A percentile compares a stretch with the other conserved stretches of the same genome.
Evolutionary conservation across 2,888 invertebrate genomes (phyloP).

Genomic region (Hyles lineata): DNA sequence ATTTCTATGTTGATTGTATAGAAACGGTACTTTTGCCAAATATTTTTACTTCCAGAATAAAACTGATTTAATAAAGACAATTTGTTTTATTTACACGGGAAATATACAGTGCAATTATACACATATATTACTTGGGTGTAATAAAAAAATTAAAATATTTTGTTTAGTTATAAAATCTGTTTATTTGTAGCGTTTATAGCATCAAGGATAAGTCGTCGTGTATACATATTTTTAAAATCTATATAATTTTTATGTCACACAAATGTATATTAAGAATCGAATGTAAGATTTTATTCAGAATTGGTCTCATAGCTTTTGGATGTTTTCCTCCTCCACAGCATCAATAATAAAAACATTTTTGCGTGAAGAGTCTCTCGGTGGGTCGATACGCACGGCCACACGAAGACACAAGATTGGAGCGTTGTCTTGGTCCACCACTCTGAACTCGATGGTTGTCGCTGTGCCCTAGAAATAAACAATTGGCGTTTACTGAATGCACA

Average conservation of each 20-base stretch:
- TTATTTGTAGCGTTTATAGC: too few species aligned
- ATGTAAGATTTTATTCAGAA: not conserved
- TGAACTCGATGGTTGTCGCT: constrained; percentile 48
- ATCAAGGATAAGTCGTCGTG: too few species aligned
- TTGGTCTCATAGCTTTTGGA: not conserved
- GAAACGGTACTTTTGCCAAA: constrained; percentile 40
- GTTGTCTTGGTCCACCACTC: constrained; percentile 45
- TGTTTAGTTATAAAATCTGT: too few species aligned
- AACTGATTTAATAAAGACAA: constrained; percentile 13
- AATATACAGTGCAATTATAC: not conserved
- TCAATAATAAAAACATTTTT: not conserved
- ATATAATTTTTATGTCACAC: too few species aligned
- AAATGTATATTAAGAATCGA: too few species aligned
- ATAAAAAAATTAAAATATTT: too few species aligned
- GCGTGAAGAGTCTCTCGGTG: constrained; percentile 17
- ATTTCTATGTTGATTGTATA: not conserved
- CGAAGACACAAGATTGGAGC: constrained; percentile 44
- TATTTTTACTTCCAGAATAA: constrained; percentile 39
- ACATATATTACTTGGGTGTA: too few species aligned
- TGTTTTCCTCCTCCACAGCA: not conserved
- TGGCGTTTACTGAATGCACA: too few species aligned
- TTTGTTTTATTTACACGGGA: not conserved
- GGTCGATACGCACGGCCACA: constrained; percentile 37
- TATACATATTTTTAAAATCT: too few species aligned
- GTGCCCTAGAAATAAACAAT: constrained; percentile 44